phyloP scores from a whole-genome alignment of 2,113 vertebrate genomes.

The Microtus montanus region DNA sequence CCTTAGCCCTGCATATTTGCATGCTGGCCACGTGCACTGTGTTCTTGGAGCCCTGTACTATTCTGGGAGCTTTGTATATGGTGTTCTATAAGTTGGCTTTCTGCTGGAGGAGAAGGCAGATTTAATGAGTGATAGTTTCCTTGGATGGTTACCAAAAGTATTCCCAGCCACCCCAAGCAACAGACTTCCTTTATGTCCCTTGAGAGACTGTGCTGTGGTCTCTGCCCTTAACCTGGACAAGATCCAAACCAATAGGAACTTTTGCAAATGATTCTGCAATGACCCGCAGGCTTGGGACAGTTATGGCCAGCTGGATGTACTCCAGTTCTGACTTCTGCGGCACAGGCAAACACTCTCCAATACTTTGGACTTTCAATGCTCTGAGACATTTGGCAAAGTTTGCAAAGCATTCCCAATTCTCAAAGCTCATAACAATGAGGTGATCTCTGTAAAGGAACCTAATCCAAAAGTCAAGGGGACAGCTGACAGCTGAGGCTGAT shows the following conservation, averaged over 20 bases:
- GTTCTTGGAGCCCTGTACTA: slow-evolving; percentile 59
- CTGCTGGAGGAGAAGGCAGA: slow-evolving; percentile 63
- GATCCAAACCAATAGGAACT: slow-evolving; percentile 58
- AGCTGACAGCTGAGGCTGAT: slow-evolving; percentile 36
- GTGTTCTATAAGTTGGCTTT: slow-evolving; percentile 61
- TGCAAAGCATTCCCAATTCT: slow-evolving; percentile 5
- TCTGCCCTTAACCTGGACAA: slow-evolving; percentile 60
- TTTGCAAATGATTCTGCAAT: slow-evolving; percentile 52
- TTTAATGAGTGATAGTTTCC: slow-evolving; percentile 61
- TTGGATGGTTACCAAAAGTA: slow-evolving; percentile 69
- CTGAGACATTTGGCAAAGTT: slow-evolving; percentile 20
- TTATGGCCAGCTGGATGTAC: slow-evolving; percentile 30
- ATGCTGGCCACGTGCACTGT: slow-evolving; percentile 33
- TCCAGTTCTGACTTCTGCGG: slow-evolving; percentile 42
- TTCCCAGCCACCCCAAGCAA: slow-evolving; percentile 64
- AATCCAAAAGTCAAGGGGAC: slow-evolving; percentile 40
- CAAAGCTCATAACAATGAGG: not conserved
- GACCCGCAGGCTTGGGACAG: slow-evolving; percentile 30
- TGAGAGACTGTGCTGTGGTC: slow-evolving; percentile 66
- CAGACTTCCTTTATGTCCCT: slow-evolving; percentile 57
- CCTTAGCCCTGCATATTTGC: not conserved
- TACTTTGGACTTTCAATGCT: slow-evolving; percentile 30
- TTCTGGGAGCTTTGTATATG: slow-evolving; percentile 65
- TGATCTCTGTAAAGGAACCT: not conserved
- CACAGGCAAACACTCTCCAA: not conserved